A percentile compares a stretch with the other conserved stretches of the same genome.
Conservation (phyloP, 2,888 invertebrate genomes). For the Lasioglossum calceatum region DNA sequence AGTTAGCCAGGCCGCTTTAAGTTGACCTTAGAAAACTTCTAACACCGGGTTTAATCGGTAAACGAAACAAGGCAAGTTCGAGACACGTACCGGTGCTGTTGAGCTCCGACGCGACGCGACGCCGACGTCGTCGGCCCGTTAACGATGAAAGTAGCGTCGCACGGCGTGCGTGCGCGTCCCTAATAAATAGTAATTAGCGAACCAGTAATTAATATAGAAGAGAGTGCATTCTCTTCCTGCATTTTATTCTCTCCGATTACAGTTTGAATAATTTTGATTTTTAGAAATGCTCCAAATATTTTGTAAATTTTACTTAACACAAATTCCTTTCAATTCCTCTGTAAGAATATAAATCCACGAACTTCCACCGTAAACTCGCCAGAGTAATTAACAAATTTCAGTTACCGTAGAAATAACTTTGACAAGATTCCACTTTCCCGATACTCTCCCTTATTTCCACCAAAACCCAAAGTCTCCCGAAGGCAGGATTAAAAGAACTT, state of each 20-base stretch:
- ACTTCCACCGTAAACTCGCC: not conserved
- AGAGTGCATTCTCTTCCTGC: constrained; percentile 17
- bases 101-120: constrained; percentile 18
- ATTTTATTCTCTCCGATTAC: not conserved
- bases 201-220: constrained; percentile 73
- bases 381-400: not conserved
- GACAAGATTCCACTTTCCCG: constrained; percentile 1
- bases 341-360: not conserved
- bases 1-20: not conserved
- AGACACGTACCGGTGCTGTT: constrained; percentile 30
- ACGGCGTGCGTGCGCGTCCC: constrained; percentile 54
- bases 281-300: not conserved
- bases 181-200: constrained; percentile 75
- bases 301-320: not conserved
- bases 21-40: not conserved
- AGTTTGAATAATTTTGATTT: not conserved
- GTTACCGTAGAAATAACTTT: constrained; percentile 1
- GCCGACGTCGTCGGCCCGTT: not conserved
- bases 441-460: not conserved
- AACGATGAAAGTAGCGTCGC: constrained; percentile 36
- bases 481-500: not conserved
- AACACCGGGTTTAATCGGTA: constrained; percentile 50
- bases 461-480: not conserved
- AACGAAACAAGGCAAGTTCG: constrained; percentile 27
- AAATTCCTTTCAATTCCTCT: not conserved